Base-by-base conservation (phyloP, 2,888 invertebrate species). In the Euclidia mi region DNA sequence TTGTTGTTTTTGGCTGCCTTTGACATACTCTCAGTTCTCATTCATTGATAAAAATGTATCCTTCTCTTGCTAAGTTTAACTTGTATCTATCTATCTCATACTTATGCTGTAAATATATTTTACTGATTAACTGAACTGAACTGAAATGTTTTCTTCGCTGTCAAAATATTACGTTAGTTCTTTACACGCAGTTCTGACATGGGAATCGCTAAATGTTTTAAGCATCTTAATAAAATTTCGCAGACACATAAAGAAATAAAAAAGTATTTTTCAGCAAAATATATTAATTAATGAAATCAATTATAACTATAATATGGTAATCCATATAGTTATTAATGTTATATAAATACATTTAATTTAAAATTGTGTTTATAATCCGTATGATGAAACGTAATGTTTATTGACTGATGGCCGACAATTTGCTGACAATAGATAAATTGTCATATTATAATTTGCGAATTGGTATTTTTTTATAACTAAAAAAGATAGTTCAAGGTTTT, bases 391-490 rank as follows among this genome's bases (percentile, higher is more conserved):
- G 61, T 51, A 59, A 65, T 76, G 71, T 74, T 74, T 71, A 66
- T 63, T 76, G 78, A 72, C 78, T 74, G 65, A 77, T 74, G 76
- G 71, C 67, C 65, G 72, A 64, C 70, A 66, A 68, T 65, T 71
- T 68, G 56, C 61, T 70, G 65, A 69, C 68, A 67, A 63, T 65
- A 65, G 56, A 57, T 57, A 57, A 68, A 78, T 81, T 83, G 83
- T 82, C 82, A 85, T 73, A 81, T 77, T 78, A 40, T 68, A 78
- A 66, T 81, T 82, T 84, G 76, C 76, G 69, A 72, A 63, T 77
- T 74, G 76, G 74, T 74, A 78, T 72, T 73, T 77, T 83, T 82
- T 34, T 82, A 78, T 65, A 71, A 57, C 64, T 56, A 55, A 52
- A 50, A 68, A 69, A 76, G 65, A 75, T 69, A 65, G 66, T 70